Percentiles rank a stretch among this genome's conserved stretches.
These are phyloP conservation scores for Myiotriccus ornatus DNA, from an alignment of 2,797 vertebrate genomes.

Conservation along the genomic window DNA sequence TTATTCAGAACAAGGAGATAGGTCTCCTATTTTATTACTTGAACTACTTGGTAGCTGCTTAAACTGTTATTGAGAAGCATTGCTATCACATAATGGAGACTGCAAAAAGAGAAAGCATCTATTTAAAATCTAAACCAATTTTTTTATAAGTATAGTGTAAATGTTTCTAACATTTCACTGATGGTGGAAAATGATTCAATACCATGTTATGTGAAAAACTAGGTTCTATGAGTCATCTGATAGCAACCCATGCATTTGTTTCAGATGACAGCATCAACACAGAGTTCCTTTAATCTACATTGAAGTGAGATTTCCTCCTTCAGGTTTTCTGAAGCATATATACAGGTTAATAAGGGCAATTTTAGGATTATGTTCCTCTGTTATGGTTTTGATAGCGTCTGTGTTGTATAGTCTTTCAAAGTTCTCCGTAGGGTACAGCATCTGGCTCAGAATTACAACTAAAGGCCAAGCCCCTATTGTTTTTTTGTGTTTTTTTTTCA, in stretches of 20 bases:
- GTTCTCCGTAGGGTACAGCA: background rate
- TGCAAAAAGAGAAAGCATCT: background rate
- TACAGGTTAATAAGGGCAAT: background rate
- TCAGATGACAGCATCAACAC: background rate
- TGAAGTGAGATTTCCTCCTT: background rate
- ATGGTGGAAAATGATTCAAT: background rate
- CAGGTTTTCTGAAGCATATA: background rate
- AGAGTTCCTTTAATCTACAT: background rate
- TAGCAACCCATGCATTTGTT: background rate
- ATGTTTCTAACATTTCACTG: background rate
- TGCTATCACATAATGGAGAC: background rate
- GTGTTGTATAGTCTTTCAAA: background rate
- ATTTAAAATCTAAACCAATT: background rate
- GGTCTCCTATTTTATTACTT: rapidly evolving
- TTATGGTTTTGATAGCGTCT: background rate
- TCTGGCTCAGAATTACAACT: background rate
- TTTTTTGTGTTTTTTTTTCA: background rate
- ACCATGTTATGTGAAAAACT: background rate
- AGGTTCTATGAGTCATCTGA: background rate
- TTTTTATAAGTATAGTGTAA: background rate
- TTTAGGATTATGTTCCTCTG: background rate
- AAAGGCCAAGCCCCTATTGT: background rate
- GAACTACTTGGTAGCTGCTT: background rate
- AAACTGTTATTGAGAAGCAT: background rate
- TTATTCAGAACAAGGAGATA: background rate